A percentile compares a stretch with the other conserved stretches of the same genome.
Conservation (phyloP, 2,888 invertebrate species). For the Ecliptopera silaceata region DNA sequence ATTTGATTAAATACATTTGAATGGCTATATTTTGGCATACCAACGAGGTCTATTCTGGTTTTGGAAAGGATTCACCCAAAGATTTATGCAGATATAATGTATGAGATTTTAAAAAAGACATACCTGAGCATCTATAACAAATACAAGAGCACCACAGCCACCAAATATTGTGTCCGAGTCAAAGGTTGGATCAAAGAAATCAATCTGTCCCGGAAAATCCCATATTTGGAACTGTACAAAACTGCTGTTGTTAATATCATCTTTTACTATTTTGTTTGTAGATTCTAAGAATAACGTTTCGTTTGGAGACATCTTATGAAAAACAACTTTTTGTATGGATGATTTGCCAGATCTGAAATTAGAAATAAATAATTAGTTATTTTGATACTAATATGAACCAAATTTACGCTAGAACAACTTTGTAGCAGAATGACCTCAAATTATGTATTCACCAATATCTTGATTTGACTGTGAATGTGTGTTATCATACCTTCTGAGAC, state of each 20-base stretch:
- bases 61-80: too few species aligned
- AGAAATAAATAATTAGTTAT: slow-evolving; percentile 2
- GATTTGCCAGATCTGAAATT: slow-evolving; percentile 97
- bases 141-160: slow-evolving; percentile 98
- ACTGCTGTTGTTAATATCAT: slow-evolving; percentile 96
- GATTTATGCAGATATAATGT: too few species aligned
- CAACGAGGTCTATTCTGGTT: too few species aligned
- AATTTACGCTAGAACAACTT: too few species aligned
- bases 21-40: too few species aligned
- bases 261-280: slow-evolving; percentile 98
- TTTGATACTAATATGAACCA: background rate
- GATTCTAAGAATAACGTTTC: slow-evolving; percentile 99
- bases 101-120: too few species aligned
- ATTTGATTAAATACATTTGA: too few species aligned
- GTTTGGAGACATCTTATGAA: slow-evolving; percentile 99
- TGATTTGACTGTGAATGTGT: background rate
- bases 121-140: slow-evolving; percentile 99
- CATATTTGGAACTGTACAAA: slow-evolving; percentile 99
- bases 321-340: slow-evolving; percentile 99
- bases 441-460: background rate
- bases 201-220: slow-evolving; percentile 99
- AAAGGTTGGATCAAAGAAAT: slow-evolving; percentile 97
- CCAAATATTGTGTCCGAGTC: slow-evolving; percentile 98
- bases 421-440: background rate
- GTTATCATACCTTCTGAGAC: slow-evolving; percentile 89